Percentiles rank a stretch among this genome's conserved stretches.
These are phyloP conservation scores for Hirtodrosophila histrioides DNA, from an alignment of 2,888 invertebrate species.

Conservation along the genomic window DNA sequence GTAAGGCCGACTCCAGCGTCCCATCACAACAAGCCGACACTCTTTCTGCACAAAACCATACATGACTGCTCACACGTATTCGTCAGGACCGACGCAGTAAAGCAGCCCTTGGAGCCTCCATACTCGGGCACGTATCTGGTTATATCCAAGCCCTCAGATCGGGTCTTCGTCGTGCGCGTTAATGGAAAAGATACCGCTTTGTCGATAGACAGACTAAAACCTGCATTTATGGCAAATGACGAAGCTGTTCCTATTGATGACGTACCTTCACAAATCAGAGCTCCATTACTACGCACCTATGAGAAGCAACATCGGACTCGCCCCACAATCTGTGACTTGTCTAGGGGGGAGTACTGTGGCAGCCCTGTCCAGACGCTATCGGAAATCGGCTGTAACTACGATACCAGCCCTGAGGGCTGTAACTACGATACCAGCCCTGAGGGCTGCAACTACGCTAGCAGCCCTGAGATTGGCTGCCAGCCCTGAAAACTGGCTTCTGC, in stretches of 20 bases:
- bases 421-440: no score
- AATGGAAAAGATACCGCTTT: not conserved
- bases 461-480: no score
- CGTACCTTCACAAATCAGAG: not conserved
- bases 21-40: slow-evolving; percentile 3
- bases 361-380: no score
- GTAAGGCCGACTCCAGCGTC: not conserved
- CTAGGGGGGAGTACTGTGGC: not conserved
- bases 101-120: no score
- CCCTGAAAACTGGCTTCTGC: no score
- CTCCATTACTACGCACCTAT: not conserved
- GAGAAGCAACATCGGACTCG: not conserved
- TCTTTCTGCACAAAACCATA: not conserved
- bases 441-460: no score
- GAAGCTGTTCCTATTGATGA: no score
- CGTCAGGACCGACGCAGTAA: not conserved
- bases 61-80: slow-evolving; percentile 3
- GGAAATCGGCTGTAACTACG: no score
- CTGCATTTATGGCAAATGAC: not conserved
- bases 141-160: no score
- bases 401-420: no score
- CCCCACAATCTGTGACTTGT: not conserved
- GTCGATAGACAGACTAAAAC: not conserved
- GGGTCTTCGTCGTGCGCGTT: no score
- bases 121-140: no score